Evolutionary conservation across 37 sponge, comb jelly and placozoan species (phyloP).

Genomic region (Chondrosia reniformis): DNA sequence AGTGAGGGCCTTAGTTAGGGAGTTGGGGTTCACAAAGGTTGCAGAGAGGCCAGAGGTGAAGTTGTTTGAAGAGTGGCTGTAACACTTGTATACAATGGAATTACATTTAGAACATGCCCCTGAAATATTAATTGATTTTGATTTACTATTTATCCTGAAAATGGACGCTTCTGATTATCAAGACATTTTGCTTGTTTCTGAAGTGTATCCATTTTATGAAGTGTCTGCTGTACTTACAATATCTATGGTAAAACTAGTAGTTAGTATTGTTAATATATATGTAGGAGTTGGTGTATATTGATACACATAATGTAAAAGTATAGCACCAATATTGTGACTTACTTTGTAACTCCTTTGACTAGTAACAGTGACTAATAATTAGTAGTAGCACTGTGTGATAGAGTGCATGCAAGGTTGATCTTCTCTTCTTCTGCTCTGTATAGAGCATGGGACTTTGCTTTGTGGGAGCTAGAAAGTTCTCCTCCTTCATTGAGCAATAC

Average conservation of each 20-base stretch:
- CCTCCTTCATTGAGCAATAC: conserved; percentile 62
- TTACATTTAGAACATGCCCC: neutral
- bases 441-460: conserved; percentile 89
- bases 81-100: neutral
- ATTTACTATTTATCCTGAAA: neutral
- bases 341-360: neutral
- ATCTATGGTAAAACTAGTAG: neutral
- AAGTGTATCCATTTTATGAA: too few species aligned
- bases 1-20: conserved; percentile 58
- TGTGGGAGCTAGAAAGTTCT: conserved; percentile 68
- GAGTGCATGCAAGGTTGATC: neutral
- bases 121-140: neutral
- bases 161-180: too few species aligned
- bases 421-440: neutral
- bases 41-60: conserved; percentile 62
- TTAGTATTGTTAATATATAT: too few species aligned
- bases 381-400: neutral
- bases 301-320: neutral
- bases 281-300: too few species aligned
- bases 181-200: too few species aligned
- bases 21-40: conserved; percentile 42
- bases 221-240: neutral
- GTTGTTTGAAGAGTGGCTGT: neutral
- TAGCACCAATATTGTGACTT: neutral
- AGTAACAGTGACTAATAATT: neutral